These are phyloP conservation scores for Anastrepha ludens DNA, from an alignment of 1,140 invertebrate species.

Conservation along the genomic window DNA sequence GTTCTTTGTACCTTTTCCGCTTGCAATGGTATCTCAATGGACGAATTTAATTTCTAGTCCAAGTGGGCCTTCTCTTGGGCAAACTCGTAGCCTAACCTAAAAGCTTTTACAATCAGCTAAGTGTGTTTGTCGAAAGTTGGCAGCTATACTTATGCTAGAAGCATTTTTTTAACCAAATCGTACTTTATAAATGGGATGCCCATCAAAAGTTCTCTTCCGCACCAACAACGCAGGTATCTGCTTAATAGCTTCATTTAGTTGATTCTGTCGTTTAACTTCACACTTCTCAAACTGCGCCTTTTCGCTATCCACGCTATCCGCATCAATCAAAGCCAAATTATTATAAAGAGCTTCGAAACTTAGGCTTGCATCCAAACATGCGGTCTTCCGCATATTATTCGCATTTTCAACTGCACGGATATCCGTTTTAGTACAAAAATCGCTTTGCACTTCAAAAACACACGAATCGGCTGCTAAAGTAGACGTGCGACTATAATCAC, in stretches of 20 bases:
- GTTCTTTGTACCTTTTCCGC: too few species aligned
- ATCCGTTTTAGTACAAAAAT: slow-evolving; percentile 34
- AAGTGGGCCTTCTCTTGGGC: too few species aligned
- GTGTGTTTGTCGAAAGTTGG: too few species aligned
- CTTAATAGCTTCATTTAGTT: slow-evolving; percentile 34
- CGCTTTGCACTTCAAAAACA: background rate
- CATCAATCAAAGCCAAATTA: slow-evolving; percentile 48
- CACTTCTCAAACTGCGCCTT: background rate
- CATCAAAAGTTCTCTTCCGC: slow-evolving; percentile 57
- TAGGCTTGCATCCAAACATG: background rate
- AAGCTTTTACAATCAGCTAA: too few species aligned
- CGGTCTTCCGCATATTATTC: background rate
- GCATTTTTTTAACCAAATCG: background rate
- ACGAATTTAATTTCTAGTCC: too few species aligned
- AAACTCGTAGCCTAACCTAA: too few species aligned
- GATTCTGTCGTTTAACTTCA: slow-evolving; percentile 6
- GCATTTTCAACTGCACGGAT: background rate
- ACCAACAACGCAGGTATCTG: background rate
- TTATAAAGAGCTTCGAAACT: slow-evolving; percentile 19
- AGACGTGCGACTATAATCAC: slow-evolving; percentile 29
- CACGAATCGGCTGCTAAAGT: slow-evolving; percentile 15
- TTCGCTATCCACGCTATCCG: slow-evolving; percentile 15
- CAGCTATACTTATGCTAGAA: too few species aligned
- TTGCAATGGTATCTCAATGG: too few species aligned
- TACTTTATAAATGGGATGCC: slow-evolving; percentile 57